phyloP scores from a whole-genome alignment of 2,113 vertebrate genomes.

The Ascaphus truei region DNA sequence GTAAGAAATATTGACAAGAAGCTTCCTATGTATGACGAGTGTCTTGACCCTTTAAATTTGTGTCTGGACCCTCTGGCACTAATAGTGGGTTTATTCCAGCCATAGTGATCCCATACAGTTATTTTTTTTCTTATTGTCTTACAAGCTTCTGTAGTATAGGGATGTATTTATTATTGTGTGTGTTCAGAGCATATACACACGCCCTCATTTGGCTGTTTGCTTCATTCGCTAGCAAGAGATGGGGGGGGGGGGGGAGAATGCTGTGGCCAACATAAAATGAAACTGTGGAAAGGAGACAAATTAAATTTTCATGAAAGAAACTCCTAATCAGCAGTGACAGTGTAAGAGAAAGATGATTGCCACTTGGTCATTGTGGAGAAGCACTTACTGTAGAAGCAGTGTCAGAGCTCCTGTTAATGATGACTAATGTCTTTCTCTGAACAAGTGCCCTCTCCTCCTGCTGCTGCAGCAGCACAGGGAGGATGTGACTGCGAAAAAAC shows the following conservation, averaged over 20 bases:
- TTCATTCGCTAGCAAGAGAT: neutral
- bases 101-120: too few species aligned
- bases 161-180: too few species aligned
- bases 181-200: neutral
- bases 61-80: too few species aligned
- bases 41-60: too few species aligned
- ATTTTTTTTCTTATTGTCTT: too few species aligned
- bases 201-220: neutral
- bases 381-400: slow-evolving; percentile 76
- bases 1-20: too few species aligned
- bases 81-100: too few species aligned
- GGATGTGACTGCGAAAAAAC: slow-evolving; percentile 35
- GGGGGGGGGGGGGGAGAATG: slow-evolving; percentile 42
- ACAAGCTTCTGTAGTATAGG: too few species aligned
- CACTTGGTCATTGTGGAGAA: slow-evolving; percentile 83
- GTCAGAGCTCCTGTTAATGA: slow-evolving; percentile 88
- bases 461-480: slow-evolving; percentile 46
- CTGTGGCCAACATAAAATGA: slow-evolving; percentile 45
- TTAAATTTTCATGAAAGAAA: slow-evolving; percentile 75
- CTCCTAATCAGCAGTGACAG: slow-evolving; percentile 83
- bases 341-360: slow-evolving; percentile 79
- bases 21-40: too few species aligned
- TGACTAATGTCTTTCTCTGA: slow-evolving; percentile 87
- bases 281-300: slow-evolving; percentile 54
- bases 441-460: slow-evolving; percentile 65